Evolutionary conservation across 37 sponge, comb jelly and placozoan genomes (phyloP), one percentile per base, ranked within the genome.

Genomic region (Halichondria panicea): DNA sequence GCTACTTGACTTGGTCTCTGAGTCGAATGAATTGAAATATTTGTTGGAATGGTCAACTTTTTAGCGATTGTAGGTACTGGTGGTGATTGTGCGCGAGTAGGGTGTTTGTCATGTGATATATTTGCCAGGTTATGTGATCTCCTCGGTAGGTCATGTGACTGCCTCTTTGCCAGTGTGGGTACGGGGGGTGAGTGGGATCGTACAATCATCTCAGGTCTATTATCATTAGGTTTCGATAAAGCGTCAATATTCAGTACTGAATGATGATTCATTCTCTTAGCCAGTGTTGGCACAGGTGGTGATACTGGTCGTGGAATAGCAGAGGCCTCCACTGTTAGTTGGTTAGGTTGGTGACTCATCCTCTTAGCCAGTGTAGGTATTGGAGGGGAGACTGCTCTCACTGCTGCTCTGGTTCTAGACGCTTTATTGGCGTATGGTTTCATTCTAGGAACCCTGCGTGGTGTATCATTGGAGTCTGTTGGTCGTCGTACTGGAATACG

Each of bases 361-460:
- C 28, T 68, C 28, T 22, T 32, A 9, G 73, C 73, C 38, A 72
- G 58, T 22, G 73, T 58, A 7, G 73, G 73, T 12, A 72, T 58
- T 37, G 73, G 73, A 35, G 73, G 73, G 31, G 63, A 63, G 34
- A 33, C 19, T 31, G 34, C 32, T 48, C 52, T 24, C 25, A 8
- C 60, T 24, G 60, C 27, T 15, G 15, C 52, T 7, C 18, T 35
- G 39, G 15, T 31, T 7, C 24, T 39, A 7, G 35, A 21, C 38
- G 35, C 66, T 9, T 9, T 30, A 9, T 36, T 7, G 8, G 4
- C 66, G 39, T 64, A 19, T 34, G 39, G 4, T 64, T 9, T 39
- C 15, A 35, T 9, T 7, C 24, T 19, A 4, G 39, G 15, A 36
- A 15, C 52, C 15, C 52, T 15, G 11, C 52, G 11, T 48, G 52